phyloP scores from a whole-genome alignment of 2,797 vertebrate species.

The Labeo calbasu region DNA sequence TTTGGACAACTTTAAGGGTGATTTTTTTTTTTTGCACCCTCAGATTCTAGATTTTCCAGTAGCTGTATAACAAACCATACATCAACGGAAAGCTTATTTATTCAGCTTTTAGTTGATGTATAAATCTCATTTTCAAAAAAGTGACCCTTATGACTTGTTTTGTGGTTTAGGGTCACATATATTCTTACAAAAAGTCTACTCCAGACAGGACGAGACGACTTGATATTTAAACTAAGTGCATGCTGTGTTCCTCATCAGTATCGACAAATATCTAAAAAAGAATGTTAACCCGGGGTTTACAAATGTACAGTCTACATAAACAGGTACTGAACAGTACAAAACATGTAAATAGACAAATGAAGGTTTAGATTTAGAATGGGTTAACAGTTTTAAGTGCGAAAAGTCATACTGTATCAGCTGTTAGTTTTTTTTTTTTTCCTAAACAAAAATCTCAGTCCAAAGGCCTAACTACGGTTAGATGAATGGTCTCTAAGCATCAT shows the following conservation, averaged over 20 bases:
- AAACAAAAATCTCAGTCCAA: conserved; percentile 9
- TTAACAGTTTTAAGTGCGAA: neutral
- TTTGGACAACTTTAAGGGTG: too few species aligned
- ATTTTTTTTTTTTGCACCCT: too few species aligned
- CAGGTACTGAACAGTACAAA: neutral
- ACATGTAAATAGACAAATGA: neutral
- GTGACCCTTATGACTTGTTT: too few species aligned
- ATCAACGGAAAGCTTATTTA: too few species aligned
- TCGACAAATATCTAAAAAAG: neutral
- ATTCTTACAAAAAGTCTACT: too few species aligned
- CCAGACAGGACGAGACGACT: neutral
- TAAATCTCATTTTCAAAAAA: too few species aligned
- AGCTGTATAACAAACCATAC: too few species aligned
- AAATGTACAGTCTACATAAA: neutral
- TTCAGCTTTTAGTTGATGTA: too few species aligned
- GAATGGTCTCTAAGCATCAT: neutral
- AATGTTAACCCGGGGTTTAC: neutral
- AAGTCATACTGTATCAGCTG: neutral
- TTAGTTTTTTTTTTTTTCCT: neutral
- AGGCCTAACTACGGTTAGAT: neutral
- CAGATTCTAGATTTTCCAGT: too few species aligned
- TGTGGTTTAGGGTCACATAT: too few species aligned
- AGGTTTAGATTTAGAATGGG: neutral
- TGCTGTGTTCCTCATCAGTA: neutral
- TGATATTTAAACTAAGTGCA: neutral